A percentile compares a stretch with the other conserved stretches of the same genome.
Evolutionary conservation across 2,113 vertebrate species (phyloP).

Genomic region (Conger conger): DNA sequence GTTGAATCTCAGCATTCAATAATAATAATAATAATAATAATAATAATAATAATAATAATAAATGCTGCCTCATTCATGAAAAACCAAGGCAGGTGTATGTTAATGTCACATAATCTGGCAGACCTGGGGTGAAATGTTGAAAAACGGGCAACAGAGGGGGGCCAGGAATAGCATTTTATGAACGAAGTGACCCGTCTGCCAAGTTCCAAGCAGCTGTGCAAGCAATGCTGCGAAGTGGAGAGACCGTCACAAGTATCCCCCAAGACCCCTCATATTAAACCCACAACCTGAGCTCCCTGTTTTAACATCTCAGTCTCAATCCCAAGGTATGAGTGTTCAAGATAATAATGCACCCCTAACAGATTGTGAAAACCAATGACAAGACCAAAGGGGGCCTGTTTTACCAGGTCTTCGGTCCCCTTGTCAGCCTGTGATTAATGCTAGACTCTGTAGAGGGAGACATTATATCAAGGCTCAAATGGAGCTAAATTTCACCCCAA

Average conservation of each 20-base stretch:
- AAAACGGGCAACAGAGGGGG: conserved; percentile 35
- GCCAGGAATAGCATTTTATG: conserved; percentile 32
- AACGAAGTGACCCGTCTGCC: conserved; percentile 16
- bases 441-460: conserved; percentile 75
- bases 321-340: conserved; percentile 60
- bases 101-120: background rate
- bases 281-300: conserved; percentile 57
- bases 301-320: conserved; percentile 56
- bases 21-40: conserved; percentile 16
- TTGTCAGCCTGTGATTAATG: conserved; percentile 77
- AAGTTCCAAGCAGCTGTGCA: conserved; percentile 62
- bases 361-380: conserved; percentile 61
- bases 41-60: background rate
- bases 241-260: conserved; percentile 56
- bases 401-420: conserved; percentile 61
- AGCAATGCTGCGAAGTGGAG: conserved; percentile 60
- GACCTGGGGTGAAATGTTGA: conserved; percentile 26
- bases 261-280: conserved; percentile 58
- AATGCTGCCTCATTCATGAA: background rate
- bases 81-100: background rate
- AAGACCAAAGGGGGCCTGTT: conserved; percentile 62
- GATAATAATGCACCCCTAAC: conserved; percentile 59
- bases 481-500: conserved; percentile 77
- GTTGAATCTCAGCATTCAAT: background rate
- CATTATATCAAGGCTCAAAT: conserved; percentile 75